These are phyloP conservation scores for Laticauda laticaudata DNA, from an alignment of 2,113 vertebrate genomes.

Conservation along the genomic window DNA sequence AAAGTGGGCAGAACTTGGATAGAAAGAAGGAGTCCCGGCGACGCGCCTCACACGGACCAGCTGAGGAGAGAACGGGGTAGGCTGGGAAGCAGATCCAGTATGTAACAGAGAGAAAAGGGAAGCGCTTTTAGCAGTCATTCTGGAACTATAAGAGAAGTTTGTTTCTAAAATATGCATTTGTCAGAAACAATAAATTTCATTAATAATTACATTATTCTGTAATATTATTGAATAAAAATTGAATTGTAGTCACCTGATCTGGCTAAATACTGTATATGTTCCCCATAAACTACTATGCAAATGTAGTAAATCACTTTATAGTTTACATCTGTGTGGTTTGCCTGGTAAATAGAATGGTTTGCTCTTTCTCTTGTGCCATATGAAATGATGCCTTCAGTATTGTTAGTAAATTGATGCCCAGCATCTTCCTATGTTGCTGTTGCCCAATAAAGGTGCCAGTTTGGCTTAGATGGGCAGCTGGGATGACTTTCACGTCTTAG, in stretches of 20 bases:
- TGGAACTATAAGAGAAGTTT: not conserved
- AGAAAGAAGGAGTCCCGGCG: not conserved
- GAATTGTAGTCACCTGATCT: not conserved
- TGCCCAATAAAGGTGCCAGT: not conserved
- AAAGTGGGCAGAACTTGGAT: not conserved
- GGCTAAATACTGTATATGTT: not conserved
- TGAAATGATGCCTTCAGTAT: not conserved
- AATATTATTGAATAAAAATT: not conserved
- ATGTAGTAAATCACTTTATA: not conserved
- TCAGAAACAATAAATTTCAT: not conserved
- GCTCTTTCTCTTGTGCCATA: not conserved
- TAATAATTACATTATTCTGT: not conserved
- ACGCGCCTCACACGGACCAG: not conserved
- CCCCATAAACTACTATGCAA: not conserved
- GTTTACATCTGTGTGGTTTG: not conserved
- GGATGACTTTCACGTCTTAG: too few species aligned
- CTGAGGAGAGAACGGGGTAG: not conserved
- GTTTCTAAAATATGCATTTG: not conserved
- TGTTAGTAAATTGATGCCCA: not conserved
- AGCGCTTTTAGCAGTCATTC: not conserved
- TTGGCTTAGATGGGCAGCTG: not conserved
- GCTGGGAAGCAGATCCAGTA: not conserved
- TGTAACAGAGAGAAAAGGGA: not conserved
- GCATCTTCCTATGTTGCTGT: not conserved
- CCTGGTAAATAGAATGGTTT: not conserved